Base-by-base conservation (phyloP, 2,797 vertebrate genomes). In the Oophaga sylvatica region DNA sequence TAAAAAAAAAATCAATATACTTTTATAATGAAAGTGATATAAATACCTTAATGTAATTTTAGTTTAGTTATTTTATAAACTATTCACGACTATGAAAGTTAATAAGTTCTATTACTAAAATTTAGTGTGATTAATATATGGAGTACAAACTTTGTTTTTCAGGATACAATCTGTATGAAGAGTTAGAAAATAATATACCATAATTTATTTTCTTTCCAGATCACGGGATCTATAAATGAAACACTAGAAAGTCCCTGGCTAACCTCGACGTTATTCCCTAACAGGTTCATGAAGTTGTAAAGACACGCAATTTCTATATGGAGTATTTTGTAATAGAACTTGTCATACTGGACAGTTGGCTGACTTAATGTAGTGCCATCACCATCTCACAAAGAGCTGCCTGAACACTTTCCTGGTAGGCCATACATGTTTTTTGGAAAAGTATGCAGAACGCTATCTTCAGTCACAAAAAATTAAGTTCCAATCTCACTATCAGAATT, bases 1-100 rank as follows among this genome's bases (percentile, higher is more conserved):
- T 53, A 83, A 83, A 83, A 45, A 75, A 53, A 19, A 53, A 87
- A 83, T 83, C 70, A 83, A 83, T 65, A 45, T 29, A 63, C 53
- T 84, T 59, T 83, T 41, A 83, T 68, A 31, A 83, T 67, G 26
- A 56, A 53, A 31, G 59, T 57, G 41, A 80, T n/a, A 45, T 79
- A 71, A 56, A 85, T 78, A 11, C 22, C 22, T 31, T 57, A 10
- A 83, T 75, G 10, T 41, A 73, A 17, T 11, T 77, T 17, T 67
- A 45, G 41, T 17, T 67, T 53, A 53, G 48, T 53, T 53, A 53
- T 53, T 53, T 53, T 53, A 53, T 53, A 53, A 8, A 11, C 48
- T 53, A 11, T 53, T 31, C 2, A 73, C 48, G 9, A 6, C 6
- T 22, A 31, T 84, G 15, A 48, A 16, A 26, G 13, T 31, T 26